Evolutionary conservation across 2,113 vertebrate genomes (phyloP).

Genomic region (Oceanites oceanicus): DNA sequence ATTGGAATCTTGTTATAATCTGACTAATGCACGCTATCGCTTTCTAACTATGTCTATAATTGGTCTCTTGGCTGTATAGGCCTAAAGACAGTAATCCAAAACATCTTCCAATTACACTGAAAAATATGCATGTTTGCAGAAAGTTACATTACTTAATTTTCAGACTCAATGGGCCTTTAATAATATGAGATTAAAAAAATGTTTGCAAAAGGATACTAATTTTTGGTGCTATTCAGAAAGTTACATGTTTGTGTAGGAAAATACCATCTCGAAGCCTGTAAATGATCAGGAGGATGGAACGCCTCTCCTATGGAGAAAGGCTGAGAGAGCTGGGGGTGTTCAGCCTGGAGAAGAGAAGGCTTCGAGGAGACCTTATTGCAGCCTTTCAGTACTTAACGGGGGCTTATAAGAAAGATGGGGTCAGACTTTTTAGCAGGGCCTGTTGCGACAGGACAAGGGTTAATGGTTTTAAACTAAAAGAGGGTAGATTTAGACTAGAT

Average conservation of each 20-base stretch:
- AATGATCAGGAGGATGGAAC: not conserved
- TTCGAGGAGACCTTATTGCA: too few species aligned
- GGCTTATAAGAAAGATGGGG: not conserved
- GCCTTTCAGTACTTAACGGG: not conserved
- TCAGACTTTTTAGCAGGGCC: not conserved
- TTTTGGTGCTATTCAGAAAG: not conserved
- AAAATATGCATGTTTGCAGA: not conserved
- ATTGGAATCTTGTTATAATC: conserved; percentile 39
- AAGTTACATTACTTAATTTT: not conserved
- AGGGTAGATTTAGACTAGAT: fast-evolving
- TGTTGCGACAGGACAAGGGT: not conserved
- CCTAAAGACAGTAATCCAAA: conserved; percentile 13
- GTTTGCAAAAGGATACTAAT: not conserved
- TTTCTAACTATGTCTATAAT: conserved; percentile 33
- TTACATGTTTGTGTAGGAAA: not conserved
- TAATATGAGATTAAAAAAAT: not conserved
- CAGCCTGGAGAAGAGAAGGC: too few species aligned
- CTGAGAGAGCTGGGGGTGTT: too few species aligned
- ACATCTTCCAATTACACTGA: not conserved
- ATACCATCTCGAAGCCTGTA: not conserved
- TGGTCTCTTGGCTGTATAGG: not conserved
- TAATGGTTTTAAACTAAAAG: not conserved
- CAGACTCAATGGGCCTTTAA: not conserved
- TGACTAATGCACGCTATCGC: not conserved
- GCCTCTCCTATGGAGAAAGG: too few species aligned